These are phyloP conservation scores for Pollenia griseotomentosa DNA, from an alignment of 2,888 invertebrate species.

Conservation along the genomic window DNA sequence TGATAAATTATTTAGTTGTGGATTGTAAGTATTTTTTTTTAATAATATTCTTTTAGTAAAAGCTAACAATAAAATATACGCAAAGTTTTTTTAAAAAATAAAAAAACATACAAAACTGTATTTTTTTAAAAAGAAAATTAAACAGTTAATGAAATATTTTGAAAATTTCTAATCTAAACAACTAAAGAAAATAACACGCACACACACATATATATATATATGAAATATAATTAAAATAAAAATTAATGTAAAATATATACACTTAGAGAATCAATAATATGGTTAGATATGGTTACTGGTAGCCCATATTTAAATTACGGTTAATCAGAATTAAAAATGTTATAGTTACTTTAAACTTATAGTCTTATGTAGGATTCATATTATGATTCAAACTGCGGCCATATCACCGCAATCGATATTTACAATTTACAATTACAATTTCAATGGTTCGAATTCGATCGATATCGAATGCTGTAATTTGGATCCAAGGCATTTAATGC, in stretches of 20 bases:
- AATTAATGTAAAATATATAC: not conserved
- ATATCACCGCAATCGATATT: too few species aligned
- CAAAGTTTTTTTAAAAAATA: slow-evolving; percentile 33
- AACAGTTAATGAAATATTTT: slow-evolving; percentile 5
- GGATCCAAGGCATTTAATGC: too few species aligned
- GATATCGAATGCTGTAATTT: too few species aligned
- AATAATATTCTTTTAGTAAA: slow-evolving; percentile 23
- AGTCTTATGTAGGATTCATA: too few species aligned
- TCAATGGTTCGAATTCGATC: too few species aligned
- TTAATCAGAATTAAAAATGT: too few species aligned
- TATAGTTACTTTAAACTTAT: too few species aligned
- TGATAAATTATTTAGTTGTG: slow-evolving; percentile 16
- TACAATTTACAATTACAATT: too few species aligned
- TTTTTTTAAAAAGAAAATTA: not conserved
- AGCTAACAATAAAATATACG: slow-evolving; percentile 25
- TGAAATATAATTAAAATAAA: slow-evolving; percentile 49
- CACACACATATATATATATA: slow-evolving; percentile 56
- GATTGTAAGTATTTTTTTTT: slow-evolving; percentile 26
- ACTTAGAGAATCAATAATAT: too few species aligned
- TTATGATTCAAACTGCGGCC: too few species aligned
- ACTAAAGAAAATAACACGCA: slow-evolving; percentile 68
- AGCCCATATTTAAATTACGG: too few species aligned
- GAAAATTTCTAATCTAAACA: slow-evolving; percentile 59
- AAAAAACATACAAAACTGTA: slow-evolving; percentile 31
- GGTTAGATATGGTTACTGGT: too few species aligned